phyloP scores from a whole-genome alignment of 2,113 vertebrate species.

The Limnothrissa miodon region DNA sequence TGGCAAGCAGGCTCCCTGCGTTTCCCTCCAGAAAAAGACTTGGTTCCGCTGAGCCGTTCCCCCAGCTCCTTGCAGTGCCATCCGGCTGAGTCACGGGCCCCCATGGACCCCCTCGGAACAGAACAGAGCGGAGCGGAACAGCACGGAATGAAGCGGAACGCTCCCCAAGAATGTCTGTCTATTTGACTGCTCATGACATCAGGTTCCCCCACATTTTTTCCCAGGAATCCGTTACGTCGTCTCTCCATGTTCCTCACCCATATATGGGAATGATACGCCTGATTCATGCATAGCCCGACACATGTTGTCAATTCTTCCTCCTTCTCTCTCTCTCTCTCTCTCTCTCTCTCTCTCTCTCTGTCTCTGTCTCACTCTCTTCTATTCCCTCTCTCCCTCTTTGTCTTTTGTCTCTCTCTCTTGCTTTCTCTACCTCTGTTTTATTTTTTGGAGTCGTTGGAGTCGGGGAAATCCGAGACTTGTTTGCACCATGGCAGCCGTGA shows the following conservation, averaged over 20 bases:
- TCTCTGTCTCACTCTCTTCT: neutral
- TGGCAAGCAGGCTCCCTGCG: neutral
- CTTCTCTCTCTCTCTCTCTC: neutral
- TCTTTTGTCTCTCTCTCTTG: neutral
- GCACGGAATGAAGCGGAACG: neutral
- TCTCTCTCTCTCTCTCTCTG: neutral
- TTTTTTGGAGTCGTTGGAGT: neutral
- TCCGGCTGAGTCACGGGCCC: conserved; percentile 38
- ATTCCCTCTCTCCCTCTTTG: neutral
- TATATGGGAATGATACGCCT: conserved; percentile 38
- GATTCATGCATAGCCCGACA: conserved; percentile 4
- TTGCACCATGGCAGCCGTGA: neutral
- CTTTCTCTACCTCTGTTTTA: neutral
- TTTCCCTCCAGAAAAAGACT: neutral
- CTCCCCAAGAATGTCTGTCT: neutral
- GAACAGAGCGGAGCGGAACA: neutral
- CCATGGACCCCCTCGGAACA: neutral
- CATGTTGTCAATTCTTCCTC: conserved; percentile 21
- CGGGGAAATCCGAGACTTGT: neutral
- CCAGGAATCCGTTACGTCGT: neutral
- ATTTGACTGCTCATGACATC: neutral
- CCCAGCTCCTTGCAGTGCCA: neutral
- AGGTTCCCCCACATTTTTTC: conserved; percentile 7
- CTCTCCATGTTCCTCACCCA: conserved; percentile 23
- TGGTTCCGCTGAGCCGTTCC: conserved; percentile 12